A percentile compares a stretch with the other conserved stretches of the same genome.
These are phyloP conservation scores for Anguilla japonica DNA, from an alignment of 2,113 vertebrate genomes.

Conservation along the genomic window DNA sequence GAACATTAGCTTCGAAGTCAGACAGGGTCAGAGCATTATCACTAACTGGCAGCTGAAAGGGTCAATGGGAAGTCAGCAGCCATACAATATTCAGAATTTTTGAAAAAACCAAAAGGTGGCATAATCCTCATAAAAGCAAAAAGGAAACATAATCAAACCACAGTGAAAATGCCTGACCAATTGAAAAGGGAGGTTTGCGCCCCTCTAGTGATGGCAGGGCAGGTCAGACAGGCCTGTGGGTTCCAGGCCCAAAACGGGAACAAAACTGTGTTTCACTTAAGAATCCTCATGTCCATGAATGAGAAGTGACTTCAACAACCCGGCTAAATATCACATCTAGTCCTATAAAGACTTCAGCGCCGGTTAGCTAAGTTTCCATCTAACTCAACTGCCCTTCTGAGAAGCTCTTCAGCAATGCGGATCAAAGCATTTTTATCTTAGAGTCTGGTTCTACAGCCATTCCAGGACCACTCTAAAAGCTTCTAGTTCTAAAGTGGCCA, in stretches of 20 bases:
- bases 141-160: no score
- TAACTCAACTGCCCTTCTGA: neutral
- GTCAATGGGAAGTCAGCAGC: no score
- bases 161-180: no score
- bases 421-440: neutral
- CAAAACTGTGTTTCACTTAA: neutral
- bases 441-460: no score
- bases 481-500: no score
- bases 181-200: no score
- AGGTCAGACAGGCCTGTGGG: no score
- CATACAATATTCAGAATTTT: no score
- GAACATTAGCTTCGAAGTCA: neutral
- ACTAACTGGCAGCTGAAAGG: neutral
- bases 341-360: neutral
- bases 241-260: neutral
- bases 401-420: neutral
- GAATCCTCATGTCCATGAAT: neutral
- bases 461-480: no score
- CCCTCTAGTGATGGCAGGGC: no score
- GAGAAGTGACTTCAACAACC: constrained; percentile 1
- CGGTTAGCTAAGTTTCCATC: neutral
- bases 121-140: no score
- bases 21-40: neutral
- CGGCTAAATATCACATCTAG: neutral
- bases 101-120: no score